Conservation (phyloP, 2,113 vertebrate genomes). For the Micromys minutus region DNA sequence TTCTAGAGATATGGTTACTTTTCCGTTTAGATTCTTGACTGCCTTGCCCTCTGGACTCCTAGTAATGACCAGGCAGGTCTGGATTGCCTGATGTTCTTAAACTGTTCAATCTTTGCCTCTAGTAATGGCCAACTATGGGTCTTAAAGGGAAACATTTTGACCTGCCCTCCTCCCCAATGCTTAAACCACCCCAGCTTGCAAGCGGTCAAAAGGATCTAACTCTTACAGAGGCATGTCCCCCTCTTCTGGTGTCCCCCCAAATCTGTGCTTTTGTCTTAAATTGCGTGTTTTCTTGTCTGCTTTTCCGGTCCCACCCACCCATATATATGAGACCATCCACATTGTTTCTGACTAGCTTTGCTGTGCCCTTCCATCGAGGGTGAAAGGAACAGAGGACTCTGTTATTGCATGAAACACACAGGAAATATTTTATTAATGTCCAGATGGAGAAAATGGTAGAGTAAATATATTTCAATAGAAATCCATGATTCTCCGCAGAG, state of each 20-base stretch:
- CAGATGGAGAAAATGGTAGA: slow-evolving; percentile 34
- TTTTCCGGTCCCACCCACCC: background rate
- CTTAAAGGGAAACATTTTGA: background rate
- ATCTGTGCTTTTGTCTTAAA: background rate
- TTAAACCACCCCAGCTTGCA: background rate
- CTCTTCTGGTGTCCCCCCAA: background rate
- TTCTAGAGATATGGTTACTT: background rate
- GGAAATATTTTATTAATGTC: slow-evolving; percentile 70
- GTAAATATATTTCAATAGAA: slow-evolving; percentile 74
- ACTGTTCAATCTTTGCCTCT: background rate
- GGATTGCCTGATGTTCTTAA: background rate
- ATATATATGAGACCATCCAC: rapidly evolving
- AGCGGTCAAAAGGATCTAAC: background rate
- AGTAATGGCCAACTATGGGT: background rate
- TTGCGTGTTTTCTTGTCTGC: too few species aligned
- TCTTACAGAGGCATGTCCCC: background rate
- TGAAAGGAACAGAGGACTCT: background rate
- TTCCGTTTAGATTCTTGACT: background rate
- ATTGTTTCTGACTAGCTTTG: background rate
- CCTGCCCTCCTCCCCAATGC: background rate
- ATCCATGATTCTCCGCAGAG: slow-evolving; percentile 82
- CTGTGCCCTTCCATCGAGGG: background rate
- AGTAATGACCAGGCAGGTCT: background rate
- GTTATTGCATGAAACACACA: slow-evolving; percentile 64
- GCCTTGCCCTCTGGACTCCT: too few species aligned